Evolutionary conservation across 1,140 invertebrate species (phyloP).

Genomic region (Magallana angulata): DNA sequence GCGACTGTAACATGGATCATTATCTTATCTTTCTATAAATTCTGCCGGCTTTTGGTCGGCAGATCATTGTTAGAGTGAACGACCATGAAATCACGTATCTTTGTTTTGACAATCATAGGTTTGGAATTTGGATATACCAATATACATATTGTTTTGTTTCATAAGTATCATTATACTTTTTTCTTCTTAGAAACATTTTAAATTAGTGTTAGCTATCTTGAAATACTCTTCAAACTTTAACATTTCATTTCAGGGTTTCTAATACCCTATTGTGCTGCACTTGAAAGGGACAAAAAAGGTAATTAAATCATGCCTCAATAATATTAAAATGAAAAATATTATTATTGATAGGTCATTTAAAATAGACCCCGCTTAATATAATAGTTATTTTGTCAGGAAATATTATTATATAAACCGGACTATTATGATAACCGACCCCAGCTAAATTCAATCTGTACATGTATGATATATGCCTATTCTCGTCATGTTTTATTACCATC

Average conservation of each 20-base stretch:
- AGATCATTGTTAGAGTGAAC: neutral
- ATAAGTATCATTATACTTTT: neutral
- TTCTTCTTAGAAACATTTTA: neutral
- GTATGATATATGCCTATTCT: no score
- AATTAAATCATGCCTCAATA: neutral
- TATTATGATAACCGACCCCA: no score
- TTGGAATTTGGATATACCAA: neutral
- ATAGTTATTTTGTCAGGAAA: no score
- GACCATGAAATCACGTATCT: neutral
- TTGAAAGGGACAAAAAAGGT: neutral
- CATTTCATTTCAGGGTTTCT: neutral
- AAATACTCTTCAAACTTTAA: neutral
- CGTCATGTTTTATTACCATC: no score
- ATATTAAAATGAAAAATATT: neutral
- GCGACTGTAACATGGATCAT: neutral
- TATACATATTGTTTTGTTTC: neutral
- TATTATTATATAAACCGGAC: no score
- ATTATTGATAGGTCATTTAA: no score
- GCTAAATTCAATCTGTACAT: no score
- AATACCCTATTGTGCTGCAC: neutral
- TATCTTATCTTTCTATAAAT: slow-evolving; percentile 9
- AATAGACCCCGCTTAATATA: no score
- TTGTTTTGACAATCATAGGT: neutral
- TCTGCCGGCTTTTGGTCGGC: neutral
- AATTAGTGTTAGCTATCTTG: neutral